Evolutionary conservation across 2,113 vertebrate genomes (phyloP), one percentile per base, ranked within the genome.

Genomic region (Sceloporus tristichus): DNA sequence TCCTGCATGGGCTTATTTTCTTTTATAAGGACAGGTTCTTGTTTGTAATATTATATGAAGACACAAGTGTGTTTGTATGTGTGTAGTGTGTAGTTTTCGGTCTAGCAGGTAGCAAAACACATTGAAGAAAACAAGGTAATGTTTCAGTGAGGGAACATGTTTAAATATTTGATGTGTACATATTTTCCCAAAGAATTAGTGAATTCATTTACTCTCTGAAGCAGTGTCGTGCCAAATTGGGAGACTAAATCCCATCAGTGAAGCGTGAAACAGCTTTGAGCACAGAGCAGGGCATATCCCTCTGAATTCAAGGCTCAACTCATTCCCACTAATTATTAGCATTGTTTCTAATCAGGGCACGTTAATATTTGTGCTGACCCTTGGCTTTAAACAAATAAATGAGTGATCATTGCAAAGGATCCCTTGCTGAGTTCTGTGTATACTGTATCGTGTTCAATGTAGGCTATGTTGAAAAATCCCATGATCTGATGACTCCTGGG

Each of bases 161-260:
- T 87, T 91, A 81, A 87, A 74, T 71, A 74, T 75, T 92, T 81
- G 40, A 85, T 23, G 56, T 91, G 77, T 91, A 91, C 92, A 87
- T 54, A 62, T 83, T 29, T 90, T 89, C 84, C 27, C 90, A 92
- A 92, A 29, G 86, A 56, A 29, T 78, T 87, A 0, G 10, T 88
- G 82, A 87, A 85, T 88, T 90, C 89, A 92, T 88, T 82, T 76
- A 29, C 62, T 85, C 86, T 92, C 93, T 91, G 53, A 91, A 92
- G 86, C 82, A 85, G 86, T 94, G 81, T 74, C 89, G 81, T 85
- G 73, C 83, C 87, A 84, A 87, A 91, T 93, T 88, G 91, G 85
- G 92, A 91, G 86, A 56, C 56, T 93, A 87, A 90, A 80, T 80
- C 89, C 84, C 29, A 71, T 92, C 85, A 90, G 92, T 94, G 90